Evolutionary conservation across 1,140 invertebrate species (phyloP).

Genomic region (Acromyrmex echinatior): DNA sequence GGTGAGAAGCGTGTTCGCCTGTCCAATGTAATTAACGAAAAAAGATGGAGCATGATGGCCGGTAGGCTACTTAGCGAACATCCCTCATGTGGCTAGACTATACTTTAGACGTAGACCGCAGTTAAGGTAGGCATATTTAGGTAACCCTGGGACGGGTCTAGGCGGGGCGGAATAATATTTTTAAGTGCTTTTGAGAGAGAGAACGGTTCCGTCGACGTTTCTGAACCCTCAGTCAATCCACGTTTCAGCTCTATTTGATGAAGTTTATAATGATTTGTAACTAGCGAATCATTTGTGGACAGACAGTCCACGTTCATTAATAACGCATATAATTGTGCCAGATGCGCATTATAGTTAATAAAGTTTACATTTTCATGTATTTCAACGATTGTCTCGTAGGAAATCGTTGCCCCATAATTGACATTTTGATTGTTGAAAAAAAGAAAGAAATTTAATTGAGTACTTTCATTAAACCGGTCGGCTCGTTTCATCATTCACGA

Average conservation of each 20-base stretch:
- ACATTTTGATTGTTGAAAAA: not conserved
- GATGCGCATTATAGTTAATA: not conserved
- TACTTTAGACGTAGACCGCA: constrained; percentile 38
- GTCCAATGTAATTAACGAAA: constrained; percentile 67
- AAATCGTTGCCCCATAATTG: constrained; percentile 2
- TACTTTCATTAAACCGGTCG: constrained; percentile 30
- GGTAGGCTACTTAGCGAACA: constrained; percentile 69
- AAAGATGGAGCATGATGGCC: constrained; percentile 37
- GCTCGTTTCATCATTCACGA: constrained; percentile 54
- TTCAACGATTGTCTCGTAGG: not conserved
- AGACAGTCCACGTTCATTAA: constrained; percentile 65
- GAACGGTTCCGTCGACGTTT: constrained; percentile 21
- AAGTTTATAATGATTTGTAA: constrained; percentile 27
- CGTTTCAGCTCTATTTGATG: not conserved
- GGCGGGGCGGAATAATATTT: constrained; percentile 75
- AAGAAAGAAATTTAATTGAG: constrained; percentile 31
- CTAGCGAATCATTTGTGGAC: constrained; percentile 13
- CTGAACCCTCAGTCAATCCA: not conserved
- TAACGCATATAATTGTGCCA: constrained; percentile 60
- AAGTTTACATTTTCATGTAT: constrained; percentile 4
- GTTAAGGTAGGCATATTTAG: constrained; percentile 59
- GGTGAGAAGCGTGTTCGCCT: constrained; percentile 73
- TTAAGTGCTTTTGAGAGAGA: constrained; percentile 61
- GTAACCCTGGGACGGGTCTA: constrained; percentile 53
- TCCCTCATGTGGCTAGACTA: constrained; percentile 42